Percentiles rank a stretch among this genome's conserved stretches.
Conservation (phyloP, 1,140 invertebrate species). For the Drosophila miranda region DNA sequence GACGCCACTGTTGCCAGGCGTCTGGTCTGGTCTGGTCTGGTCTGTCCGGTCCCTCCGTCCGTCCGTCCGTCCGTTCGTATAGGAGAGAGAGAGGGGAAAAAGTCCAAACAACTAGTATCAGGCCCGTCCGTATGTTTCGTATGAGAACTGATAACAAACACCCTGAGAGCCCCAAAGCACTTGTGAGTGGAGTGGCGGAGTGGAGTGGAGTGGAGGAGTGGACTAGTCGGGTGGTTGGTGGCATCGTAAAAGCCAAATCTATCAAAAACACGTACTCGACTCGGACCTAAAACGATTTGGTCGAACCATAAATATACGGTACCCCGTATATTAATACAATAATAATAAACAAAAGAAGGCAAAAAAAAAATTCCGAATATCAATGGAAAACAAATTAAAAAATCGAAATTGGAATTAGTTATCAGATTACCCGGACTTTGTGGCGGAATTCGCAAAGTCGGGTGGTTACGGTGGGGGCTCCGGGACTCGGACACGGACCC, state of each 20-base stretch:
- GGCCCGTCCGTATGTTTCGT: too few relatives aligned
- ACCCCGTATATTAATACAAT: constrained; percentile 34
- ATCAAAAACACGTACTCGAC: constrained; percentile 66
- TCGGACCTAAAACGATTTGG: constrained; percentile 48
- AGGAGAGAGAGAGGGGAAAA: neutral
- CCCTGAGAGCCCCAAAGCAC: neutral
- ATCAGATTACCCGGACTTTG: constrained; percentile 52
- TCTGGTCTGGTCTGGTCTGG: neutral
- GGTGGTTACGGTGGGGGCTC: constrained; percentile 3
- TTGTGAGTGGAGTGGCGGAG: constrained; percentile 4
- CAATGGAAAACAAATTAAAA: constrained; percentile 53
- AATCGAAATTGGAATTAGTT: constrained; percentile 57
- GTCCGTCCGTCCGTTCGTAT: too few relatives aligned
- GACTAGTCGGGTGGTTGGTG: neutral
- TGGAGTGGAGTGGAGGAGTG: constrained; percentile 1
- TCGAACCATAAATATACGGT: constrained; percentile 57
- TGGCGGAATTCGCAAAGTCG: constrained; percentile 17
- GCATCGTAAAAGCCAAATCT: constrained; percentile 67
- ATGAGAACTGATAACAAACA: too few relatives aligned
- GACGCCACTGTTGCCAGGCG: constrained; percentile 11
- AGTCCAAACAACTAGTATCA: too few relatives aligned
- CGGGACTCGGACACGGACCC: too few relatives aligned
- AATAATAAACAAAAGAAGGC: constrained; percentile 69
- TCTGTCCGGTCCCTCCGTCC: too few relatives aligned
- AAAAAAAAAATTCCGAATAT: constrained; percentile 40